Conservation (phyloP, 2,797 vertebrate species). For the Argya squamiceps region DNA sequence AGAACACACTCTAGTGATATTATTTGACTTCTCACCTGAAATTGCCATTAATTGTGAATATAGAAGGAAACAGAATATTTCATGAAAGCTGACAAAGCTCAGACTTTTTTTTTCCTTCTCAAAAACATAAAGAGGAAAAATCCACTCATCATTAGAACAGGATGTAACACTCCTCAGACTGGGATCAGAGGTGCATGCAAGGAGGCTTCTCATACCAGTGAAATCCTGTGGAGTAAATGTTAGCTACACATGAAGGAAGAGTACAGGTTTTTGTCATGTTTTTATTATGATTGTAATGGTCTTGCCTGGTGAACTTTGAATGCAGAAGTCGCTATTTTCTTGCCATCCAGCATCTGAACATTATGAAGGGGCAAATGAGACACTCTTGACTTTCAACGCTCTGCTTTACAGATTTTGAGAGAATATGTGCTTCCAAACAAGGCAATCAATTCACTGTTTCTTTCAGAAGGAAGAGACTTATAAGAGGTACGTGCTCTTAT, state of each 20-base stretch:
- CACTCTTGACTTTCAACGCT: background rate
- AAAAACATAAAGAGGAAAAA: background rate
- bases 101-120: background rate
- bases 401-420: background rate
- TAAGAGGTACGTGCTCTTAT: background rate
- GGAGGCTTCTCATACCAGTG: background rate
- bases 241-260: background rate
- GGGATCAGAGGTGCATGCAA: background rate
- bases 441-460: background rate
- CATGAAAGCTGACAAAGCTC: background rate
- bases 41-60: background rate
- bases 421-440: background rate
- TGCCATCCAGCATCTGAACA: background rate
- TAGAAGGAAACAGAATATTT: background rate
- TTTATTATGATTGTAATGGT: background rate
- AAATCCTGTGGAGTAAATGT: background rate
- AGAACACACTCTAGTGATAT: background rate
- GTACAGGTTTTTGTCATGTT: background rate
- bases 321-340: background rate
- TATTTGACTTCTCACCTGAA: background rate
- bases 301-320: background rate
- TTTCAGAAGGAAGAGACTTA: background rate
- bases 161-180: background rate
- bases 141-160: background rate
- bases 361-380: background rate